Evolutionary conservation across 2,888 invertebrate genomes (phyloP), one percentile per base, ranked within the genome.

Genomic region (Apamea anceps): DNA sequence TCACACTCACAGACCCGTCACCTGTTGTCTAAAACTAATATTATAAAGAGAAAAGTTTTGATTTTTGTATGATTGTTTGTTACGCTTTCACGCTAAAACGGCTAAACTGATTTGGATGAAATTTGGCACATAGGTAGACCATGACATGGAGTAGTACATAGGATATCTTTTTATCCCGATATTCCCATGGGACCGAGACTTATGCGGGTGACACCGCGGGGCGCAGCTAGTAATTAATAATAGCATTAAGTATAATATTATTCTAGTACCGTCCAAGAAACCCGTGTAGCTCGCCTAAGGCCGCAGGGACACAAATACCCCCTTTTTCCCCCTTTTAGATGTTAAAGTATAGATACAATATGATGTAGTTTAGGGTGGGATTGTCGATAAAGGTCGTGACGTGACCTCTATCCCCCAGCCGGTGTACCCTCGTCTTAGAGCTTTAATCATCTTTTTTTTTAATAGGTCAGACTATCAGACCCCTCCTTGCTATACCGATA

Each of bases 341-440:
- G 48, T 72, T 28, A 72, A 37, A 68, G n/a, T 60, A 63, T 63
- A 51, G 25, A 75, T 80, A 81, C 60, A 80, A 72, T 73, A 48
- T 57, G 25, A 68, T 62, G 76, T 77, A 80, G 48, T 51, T 57
- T 45, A 65, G 67, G 75, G 45, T 73, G 62, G 77, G 74, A 60
- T 72, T 37, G 65, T 70, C 76, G 77, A 75, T 67, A 86, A 80
- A 86, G 84, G 88, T 80, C 84, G 77, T 60, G 54, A 48, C 71
- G 62, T 72, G 81, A 81, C 89, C 78, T 87, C 87, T 72, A 74
- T 77, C 71, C 73, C 81, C 70, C 63, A 62, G 51, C 32, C 74
- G 57, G 67, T 66, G 63, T 81, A 86, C 87, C 88, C 88, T 71
- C 67, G 84, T 83, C 81, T 80, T 48, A 18, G 45, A 79, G 73